Conservation (phyloP, 2,113 vertebrate species). For the Pongo abelii region DNA sequence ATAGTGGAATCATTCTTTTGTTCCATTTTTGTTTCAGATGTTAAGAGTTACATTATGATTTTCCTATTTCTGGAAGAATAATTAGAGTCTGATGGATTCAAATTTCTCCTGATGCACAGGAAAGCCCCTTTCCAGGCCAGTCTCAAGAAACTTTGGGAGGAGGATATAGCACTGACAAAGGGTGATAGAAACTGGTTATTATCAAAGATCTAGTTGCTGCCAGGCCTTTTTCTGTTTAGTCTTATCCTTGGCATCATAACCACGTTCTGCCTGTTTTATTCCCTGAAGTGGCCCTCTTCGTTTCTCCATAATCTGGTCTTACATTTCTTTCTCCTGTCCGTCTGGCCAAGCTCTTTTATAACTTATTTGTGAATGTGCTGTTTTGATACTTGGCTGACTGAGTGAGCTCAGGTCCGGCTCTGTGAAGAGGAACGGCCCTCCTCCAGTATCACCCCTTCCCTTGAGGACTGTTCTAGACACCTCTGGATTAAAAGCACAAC, state of each 20-base stretch:
- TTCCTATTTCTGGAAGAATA: conserved; percentile 41
- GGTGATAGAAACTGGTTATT: not conserved
- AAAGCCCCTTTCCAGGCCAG: not conserved
- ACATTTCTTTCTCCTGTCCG: not conserved
- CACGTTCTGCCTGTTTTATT: not conserved
- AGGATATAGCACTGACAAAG: not conserved
- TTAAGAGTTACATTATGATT: not conserved
- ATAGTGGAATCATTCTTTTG: not conserved
- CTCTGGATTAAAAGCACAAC: not conserved
- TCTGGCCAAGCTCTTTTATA: conserved; percentile 15
- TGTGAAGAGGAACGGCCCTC: not conserved
- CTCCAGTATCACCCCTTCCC: not conserved
- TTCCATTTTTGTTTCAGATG: not conserved
- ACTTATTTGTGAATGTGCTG: not conserved
- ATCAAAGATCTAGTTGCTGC: not conserved
- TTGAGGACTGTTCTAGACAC: not conserved
- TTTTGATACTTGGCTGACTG: not conserved
- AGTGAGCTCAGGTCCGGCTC: not conserved
- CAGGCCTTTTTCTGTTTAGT: not conserved
- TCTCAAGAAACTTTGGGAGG: not conserved
- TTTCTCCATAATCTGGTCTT: not conserved
- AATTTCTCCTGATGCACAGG: not conserved
- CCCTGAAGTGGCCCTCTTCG: not conserved
- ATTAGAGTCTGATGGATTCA: not conserved
- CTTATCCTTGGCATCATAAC: not conserved